Conservation (phyloP, 2,113 vertebrate species). For the Oreamnos americanus region DNA sequence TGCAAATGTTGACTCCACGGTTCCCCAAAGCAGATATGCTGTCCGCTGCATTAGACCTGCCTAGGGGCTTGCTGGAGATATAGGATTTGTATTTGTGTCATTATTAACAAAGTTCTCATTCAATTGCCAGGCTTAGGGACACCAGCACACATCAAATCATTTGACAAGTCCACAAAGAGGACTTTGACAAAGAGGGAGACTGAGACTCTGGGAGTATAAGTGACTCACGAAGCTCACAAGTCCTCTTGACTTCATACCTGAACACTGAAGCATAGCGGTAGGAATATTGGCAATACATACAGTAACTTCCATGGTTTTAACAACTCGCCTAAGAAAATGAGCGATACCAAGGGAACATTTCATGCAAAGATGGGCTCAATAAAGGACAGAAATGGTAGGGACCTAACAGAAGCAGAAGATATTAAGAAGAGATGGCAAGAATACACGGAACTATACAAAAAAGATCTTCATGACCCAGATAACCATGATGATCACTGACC, state of each 20-base stretch:
- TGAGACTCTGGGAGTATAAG: not conserved
- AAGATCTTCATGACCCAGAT: not conserved
- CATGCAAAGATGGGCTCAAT: not conserved
- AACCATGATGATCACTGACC: not conserved
- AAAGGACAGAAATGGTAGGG: not conserved
- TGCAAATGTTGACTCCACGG: not conserved
- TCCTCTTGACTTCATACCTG: not conserved
- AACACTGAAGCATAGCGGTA: too few relatives aligned
- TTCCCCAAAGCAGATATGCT: not conserved
- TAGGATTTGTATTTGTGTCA: not conserved
- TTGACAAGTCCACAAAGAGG: not conserved
- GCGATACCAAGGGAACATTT: not conserved
- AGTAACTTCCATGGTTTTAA: fast-evolving
- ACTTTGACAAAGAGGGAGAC: not conserved
- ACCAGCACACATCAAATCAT: not conserved
- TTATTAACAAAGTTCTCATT: not conserved
- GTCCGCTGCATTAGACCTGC: not conserved
- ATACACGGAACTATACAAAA: not conserved
- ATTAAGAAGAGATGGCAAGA: not conserved
- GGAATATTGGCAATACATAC: not conserved
- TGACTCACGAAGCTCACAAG: not conserved
- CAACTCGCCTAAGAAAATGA: not conserved
- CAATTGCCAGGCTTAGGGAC: not conserved
- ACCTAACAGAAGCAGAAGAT: not conserved
- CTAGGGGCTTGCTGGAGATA: not conserved